These are phyloP conservation scores for Volucella inanis DNA, from an alignment of 2,888 invertebrate species.

Conservation along the genomic window DNA sequence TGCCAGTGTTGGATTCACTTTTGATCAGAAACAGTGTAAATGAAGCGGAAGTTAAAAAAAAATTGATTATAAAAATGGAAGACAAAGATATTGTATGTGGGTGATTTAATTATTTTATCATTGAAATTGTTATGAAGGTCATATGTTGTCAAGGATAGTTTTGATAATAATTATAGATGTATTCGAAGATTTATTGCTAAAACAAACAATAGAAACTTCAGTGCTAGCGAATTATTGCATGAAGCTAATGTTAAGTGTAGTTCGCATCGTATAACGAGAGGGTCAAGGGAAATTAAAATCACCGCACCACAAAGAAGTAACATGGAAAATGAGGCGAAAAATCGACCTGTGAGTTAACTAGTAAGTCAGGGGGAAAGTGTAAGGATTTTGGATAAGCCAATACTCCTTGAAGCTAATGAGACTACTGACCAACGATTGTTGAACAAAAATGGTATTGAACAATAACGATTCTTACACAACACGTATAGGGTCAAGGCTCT, in stretches of 20 bases:
- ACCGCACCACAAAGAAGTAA: background rate
- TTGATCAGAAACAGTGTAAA: too few relatives aligned
- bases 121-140: too few relatives aligned
- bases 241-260: constrained; percentile 12
- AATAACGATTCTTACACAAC: too few relatives aligned
- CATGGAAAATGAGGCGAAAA: constrained; percentile 1
- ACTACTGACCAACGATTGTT: too few relatives aligned
- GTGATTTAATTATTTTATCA: too few relatives aligned
- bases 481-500: too few relatives aligned
- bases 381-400: constrained; percentile 8
- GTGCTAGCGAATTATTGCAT: constrained; percentile 8
- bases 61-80: too few relatives aligned
- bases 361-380: background rate
- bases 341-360: constrained; percentile 3
- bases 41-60: too few relatives aligned
- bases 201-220: constrained; percentile 4
- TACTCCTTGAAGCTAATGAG: background rate
- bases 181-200: constrained; percentile 7
- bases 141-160: background rate
- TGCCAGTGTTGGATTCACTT: too few relatives aligned
- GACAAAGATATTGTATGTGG: too few relatives aligned
- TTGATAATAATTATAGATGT: constrained; percentile 10
- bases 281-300: constrained; percentile 6
- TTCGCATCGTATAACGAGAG: background rate
- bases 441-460: too few relatives aligned